A percentile compares a stretch with the other conserved stretches of the same genome.
These are phyloP conservation scores for Acheta domesticus DNA, from an alignment of 2,888 invertebrate species.

Conservation along the genomic window DNA sequence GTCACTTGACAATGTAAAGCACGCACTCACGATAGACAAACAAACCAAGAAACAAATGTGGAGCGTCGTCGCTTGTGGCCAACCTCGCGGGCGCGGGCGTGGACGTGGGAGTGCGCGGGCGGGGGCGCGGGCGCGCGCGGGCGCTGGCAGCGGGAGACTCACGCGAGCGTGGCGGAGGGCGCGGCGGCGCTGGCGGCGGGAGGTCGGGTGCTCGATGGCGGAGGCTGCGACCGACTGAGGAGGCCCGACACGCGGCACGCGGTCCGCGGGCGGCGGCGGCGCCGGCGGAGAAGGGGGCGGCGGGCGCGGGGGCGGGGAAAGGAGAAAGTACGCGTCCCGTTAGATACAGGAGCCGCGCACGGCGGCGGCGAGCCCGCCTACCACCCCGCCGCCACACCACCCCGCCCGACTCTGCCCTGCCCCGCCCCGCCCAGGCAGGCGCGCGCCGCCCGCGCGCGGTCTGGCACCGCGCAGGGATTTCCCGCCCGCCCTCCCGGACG, in stretches of 20 bases:
- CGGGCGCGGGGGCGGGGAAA: background rate
- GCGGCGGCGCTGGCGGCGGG: constrained; percentile 1
- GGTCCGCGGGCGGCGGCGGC: background rate
- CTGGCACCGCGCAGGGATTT: background rate
- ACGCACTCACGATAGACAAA: too few relatives aligned
- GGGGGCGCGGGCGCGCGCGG: background rate
- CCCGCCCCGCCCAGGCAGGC: background rate
- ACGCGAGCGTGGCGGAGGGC: background rate
- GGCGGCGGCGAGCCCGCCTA: background rate
- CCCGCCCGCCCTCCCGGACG: background rate
- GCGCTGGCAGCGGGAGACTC: background rate
- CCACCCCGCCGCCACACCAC: background rate
- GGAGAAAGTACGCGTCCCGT: constrained; percentile 18
- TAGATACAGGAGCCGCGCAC: background rate
- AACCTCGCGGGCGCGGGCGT: too few relatives aligned
- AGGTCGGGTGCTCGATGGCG: background rate
- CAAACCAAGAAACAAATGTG: too few relatives aligned
- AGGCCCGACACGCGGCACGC: background rate
- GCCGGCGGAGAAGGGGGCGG: background rate
- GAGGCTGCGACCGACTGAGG: constrained; percentile 18
- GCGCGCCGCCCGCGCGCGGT: background rate
- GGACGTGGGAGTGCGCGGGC: background rate
- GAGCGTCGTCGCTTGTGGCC: too few relatives aligned
- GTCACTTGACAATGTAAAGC: too few relatives aligned
- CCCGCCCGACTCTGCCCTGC: background rate